Evolutionary conservation across 2,113 vertebrate genomes (phyloP), one percentile per base, ranked within the genome.

Genomic region (Albula goreensis): DNA sequence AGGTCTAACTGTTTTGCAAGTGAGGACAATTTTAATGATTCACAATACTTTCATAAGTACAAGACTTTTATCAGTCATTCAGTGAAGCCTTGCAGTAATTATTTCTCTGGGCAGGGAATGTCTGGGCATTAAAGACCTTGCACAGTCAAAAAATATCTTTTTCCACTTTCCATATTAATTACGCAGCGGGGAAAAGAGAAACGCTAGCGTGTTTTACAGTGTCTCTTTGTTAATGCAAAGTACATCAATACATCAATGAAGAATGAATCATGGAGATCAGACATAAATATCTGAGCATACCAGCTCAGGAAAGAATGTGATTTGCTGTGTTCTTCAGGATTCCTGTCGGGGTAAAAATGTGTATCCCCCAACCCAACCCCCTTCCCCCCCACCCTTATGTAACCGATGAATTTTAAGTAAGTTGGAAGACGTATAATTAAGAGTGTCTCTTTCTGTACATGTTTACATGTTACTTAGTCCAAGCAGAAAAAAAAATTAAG

Each of bases 61-160:
- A 74, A 74, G 19, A 74, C n/a, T 74, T 74, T 74, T 74, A 74
- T 31, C 70, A 74, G 22, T 31, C 5, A 74, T 74, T 74, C 70
- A 74, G 70, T 74, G 70, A 31, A 31, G 70, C n/a, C 70, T 10
- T 74, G n/a, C 70, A 74, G 70, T 74, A 74, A 74, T 74, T 74
- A 74, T 74, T 74, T 74, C 70, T 74, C 70, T 70, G 19, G 19
- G 63, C 63, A 70, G 63, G 17, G 12, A 60, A 60, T 60, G 56
- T 3, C 31, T 41, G 31, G 31, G 31, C 31, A 41, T 41, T 41
- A 56, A 56, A 56, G 6, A n/a, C 22, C 19, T 66, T 74, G n/a
- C 8, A 3, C 63, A 74, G n/a, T 19, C 60, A 66, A 74, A 74
- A 70, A 74, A 74, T 31, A n/a, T 74, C 19, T 10, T 74, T 31